A percentile compares a stretch with the other conserved stretches of the same genome.
These are phyloP conservation scores for Cariama cristata DNA, from an alignment of 2,113 vertebrate genomes.

Conservation along the genomic window DNA sequence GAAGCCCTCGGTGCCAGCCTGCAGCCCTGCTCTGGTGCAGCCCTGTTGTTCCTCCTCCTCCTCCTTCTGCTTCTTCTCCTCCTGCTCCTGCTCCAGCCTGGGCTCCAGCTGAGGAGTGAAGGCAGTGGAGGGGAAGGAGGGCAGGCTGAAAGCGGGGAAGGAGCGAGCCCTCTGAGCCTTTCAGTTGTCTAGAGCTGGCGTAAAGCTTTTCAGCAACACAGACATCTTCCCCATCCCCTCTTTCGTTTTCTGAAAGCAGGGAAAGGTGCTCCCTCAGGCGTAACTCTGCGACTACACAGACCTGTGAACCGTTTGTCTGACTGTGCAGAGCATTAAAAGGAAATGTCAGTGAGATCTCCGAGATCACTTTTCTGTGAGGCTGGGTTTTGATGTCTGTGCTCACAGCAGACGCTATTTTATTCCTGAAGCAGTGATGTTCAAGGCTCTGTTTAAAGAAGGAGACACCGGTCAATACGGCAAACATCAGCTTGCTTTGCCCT, in stretches of 20 bases:
- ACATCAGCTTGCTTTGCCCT: fast-evolving
- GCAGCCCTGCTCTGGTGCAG: background rate
- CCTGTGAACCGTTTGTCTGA: background rate
- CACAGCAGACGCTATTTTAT: background rate
- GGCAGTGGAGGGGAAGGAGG: background rate
- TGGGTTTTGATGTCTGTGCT: background rate
- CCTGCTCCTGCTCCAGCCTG: background rate
- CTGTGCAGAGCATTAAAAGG: background rate
- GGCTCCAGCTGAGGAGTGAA: background rate
- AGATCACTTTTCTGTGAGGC: background rate
- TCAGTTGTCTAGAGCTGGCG: background rate
- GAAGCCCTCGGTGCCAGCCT: background rate
- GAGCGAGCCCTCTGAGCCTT: background rate
- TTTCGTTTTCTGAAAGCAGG: background rate
- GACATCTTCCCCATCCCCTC: background rate
- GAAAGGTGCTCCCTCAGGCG: background rate
- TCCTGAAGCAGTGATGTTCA: background rate
- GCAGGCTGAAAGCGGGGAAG: background rate
- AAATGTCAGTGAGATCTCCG: background rate
- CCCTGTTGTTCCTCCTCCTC: background rate
- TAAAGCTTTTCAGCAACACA: background rate
- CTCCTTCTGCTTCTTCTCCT: background rate
- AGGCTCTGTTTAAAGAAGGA: background rate
- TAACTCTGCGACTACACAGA: background rate
- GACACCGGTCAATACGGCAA: background rate